Conservation (phyloP, 2,888 invertebrate species). For the Seira sanloemensis region DNA sequence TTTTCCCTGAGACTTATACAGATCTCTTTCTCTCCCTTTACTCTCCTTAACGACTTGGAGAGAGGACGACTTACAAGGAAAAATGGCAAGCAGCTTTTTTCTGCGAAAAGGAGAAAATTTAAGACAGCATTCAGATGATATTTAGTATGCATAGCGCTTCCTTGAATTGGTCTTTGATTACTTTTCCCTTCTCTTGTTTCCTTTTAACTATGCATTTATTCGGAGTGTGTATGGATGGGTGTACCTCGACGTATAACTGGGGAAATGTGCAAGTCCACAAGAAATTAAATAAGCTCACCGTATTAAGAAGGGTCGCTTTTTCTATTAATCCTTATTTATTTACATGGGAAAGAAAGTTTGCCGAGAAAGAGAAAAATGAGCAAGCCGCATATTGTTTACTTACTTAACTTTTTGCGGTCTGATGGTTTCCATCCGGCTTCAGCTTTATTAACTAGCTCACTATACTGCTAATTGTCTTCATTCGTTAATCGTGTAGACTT, state of each 20-base stretch:
- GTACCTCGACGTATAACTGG: background rate
- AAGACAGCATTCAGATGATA: background rate
- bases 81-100: background rate
- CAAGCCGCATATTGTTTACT: conserved; percentile 26
- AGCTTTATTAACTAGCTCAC: background rate
- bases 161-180: conserved; percentile 33
- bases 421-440: background rate
- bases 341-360: conserved; percentile 17
- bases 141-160: conserved; percentile 16
- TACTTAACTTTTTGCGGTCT: background rate
- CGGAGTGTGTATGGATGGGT: too few species aligned
- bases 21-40: background rate
- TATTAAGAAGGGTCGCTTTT: background rate
- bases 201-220: too few species aligned
- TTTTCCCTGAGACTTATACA: background rate
- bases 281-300: too few species aligned
- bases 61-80: too few species aligned
- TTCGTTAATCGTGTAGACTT: background rate
- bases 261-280: too few species aligned
- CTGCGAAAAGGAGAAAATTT: background rate
- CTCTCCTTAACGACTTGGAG: background rate
- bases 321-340: conserved; percentile 36
- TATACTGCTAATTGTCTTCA: background rate
- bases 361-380: background rate
- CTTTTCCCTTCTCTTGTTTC: background rate